phyloP scores from a whole-genome alignment of 1,140 invertebrate genomes.

The Drosophila sechellia region DNA sequence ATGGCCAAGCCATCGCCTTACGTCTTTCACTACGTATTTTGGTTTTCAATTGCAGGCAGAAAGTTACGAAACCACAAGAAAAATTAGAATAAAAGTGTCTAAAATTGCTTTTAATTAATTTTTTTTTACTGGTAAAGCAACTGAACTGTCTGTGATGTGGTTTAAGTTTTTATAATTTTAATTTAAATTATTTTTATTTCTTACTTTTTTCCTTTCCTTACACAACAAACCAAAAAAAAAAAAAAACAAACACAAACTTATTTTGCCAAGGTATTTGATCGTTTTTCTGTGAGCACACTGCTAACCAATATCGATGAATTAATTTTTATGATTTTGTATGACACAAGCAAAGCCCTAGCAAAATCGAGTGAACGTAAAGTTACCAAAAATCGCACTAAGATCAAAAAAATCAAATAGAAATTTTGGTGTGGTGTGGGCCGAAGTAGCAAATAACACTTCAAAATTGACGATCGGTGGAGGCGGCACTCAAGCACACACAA shows the following conservation, averaged over 20 bases:
- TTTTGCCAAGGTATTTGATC: constrained; percentile 80
- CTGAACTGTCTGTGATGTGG: constrained; percentile 33
- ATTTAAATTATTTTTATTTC: constrained; percentile 71
- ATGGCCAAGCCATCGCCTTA: constrained; percentile 13
- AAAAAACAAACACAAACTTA: constrained; percentile 38
- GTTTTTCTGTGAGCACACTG: constrained; percentile 45
- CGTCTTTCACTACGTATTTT: constrained; percentile 2
- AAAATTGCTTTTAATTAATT: neutral
- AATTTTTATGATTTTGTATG: constrained; percentile 61
- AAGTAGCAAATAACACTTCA: constrained; percentile 22
- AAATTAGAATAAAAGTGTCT: neutral
- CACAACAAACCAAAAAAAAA: constrained; percentile 13
- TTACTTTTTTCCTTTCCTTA: constrained; percentile 55
- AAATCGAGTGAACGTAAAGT: constrained; percentile 56
- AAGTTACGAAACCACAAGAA: constrained; percentile 5
- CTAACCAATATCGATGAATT: constrained; percentile 42
- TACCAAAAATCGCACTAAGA: constrained; percentile 63
- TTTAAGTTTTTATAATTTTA: constrained; percentile 68
- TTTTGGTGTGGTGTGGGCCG: constrained; percentile 44
- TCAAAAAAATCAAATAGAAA: constrained; percentile 53
- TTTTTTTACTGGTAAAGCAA: neutral
- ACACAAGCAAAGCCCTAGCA: constrained; percentile 15
- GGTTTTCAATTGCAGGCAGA: constrained; percentile 17
- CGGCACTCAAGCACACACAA: constrained; percentile 35
- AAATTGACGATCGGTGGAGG: constrained; percentile 24